Base-by-base conservation (phyloP, 2,113 vertebrate species). In the Eulacestoma nigropectus region DNA sequence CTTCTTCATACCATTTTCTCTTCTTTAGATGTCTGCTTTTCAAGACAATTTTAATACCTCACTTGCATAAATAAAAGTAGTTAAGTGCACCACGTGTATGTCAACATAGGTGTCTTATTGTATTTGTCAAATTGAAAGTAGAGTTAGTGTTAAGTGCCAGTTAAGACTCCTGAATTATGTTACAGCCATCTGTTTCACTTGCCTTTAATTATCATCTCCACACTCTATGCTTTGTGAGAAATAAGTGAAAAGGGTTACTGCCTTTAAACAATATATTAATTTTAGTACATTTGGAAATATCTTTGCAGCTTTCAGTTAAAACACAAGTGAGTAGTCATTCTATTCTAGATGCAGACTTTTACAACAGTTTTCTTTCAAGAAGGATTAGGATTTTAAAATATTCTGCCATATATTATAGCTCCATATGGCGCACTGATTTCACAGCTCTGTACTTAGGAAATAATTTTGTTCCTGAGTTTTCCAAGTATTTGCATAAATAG, bases 151-250 rank as follows among this genome's bases (percentile, higher is more conserved):
- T 95, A 93, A 97, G 94, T 95, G 95, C 93, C 87, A 94, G 39
- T 93, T 96, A 94, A 96, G 94, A 92, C 62, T 64, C 89, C 83
- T 87, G 29, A 96, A 77, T 94, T 95, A 50, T 11, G 29, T 81
- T 94, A 60, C 70, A 80, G 70, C 93, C 89, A 91, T 95, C 88
- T 96, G 96, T 93, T 97, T 93, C 80, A 90, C 75, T 95, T 95
- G 84, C 89, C 94, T 97, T 97, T 93, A 95, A 93, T 96, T 79
- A 89, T 57, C 67, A 63, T 60, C 77, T 93, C 76, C 42, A 90
- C 91, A 86, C 63, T 83, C 68, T 74, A 25, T 55, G 30, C 79
- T 92, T 96, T 89, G 35, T 93, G 77, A 91, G 79, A 97, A 94
- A 56, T 60, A 79, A 56, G 73, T 84, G 50, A 77, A 91, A 92